phyloP scores from a whole-genome alignment of 2,113 vertebrate genomes.

The Proterorhinus semilunaris region DNA sequence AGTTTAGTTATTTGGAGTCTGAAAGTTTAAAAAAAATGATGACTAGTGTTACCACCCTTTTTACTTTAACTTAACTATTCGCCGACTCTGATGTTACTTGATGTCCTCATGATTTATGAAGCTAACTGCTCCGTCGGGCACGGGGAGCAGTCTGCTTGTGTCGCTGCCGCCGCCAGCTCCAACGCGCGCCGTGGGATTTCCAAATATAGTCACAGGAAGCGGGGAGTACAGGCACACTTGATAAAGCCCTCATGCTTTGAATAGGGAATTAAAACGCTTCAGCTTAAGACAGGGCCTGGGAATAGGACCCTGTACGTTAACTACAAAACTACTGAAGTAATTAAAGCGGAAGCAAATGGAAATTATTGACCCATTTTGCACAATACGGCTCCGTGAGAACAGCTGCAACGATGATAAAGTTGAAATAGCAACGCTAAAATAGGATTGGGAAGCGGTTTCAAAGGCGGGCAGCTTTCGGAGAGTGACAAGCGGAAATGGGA shows the following conservation, averaged over 20 bases:
- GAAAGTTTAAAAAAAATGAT: no score
- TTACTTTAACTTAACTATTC: no score
- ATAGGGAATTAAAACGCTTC: slow-evolving; percentile 36
- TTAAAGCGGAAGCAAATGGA: not conserved
- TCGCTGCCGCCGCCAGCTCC: slow-evolving; percentile 30
- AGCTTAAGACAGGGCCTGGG: slow-evolving; percentile 21
- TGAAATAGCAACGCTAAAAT: slow-evolving; percentile 23
- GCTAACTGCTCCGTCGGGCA: slow-evolving; percentile 32
- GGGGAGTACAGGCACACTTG: slow-evolving; percentile 27
- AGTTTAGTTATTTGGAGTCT: no score
- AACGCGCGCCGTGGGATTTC: slow-evolving; percentile 14
- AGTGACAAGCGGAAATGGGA: slow-evolving; percentile 24
- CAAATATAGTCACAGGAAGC: slow-evolving; percentile 5
- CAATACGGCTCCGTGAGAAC: slow-evolving; percentile 20
- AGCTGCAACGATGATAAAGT: slow-evolving; percentile 15
- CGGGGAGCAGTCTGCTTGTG: slow-evolving; percentile 33
- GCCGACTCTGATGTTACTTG: not conserved
- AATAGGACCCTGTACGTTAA: slow-evolving; percentile 15
- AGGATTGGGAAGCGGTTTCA: not conserved
- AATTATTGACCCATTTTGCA: slow-evolving; percentile 11
- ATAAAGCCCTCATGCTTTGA: slow-evolving; percentile 15
- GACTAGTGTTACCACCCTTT: no score
- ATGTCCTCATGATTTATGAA: slow-evolving; percentile 64
- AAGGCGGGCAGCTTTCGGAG: slow-evolving; percentile 25
- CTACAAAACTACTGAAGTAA: slow-evolving; percentile 4